Base-by-base conservation (phyloP, 2,888 invertebrate genomes). In the Thymelicus acteon region DNA sequence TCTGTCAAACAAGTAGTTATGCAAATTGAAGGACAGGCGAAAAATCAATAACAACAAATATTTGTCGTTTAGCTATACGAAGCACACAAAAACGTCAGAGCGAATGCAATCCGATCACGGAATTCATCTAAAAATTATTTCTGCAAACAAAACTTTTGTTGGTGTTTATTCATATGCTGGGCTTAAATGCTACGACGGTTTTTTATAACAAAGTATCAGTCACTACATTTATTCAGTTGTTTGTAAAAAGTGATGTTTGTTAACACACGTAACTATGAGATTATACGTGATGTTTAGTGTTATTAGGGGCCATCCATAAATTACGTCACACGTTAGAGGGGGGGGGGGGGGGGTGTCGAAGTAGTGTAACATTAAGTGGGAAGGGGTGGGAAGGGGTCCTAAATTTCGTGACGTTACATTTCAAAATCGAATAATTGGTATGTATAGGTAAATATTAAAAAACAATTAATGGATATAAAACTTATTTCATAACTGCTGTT, bases 41-140 rank as follows among this genome's bases (percentile, higher is more conserved):
- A 60, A 60, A 60, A 60, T 67, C 60, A 49, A 49, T 60, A 60
- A 49, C 60, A 67, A 48, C 67, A 60, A 67, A 67, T 49, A 60
- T 60, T 67, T 44, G 61, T 15, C 44, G 61, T 67, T 52, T 60
- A 54, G 54, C 54, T 54, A 49, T 39, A 67, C 49, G 40, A 61
- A 54, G 44, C 60, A 68, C 52, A 61, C 61, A 61, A 47, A 61
- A 67, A 61, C 61, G 37, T 49, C 19, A 10, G 12, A 61, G 54
- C 44, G 44, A 54, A 40, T 61, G 40, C 61, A 68, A 61, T 61
- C 52, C 67, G 60, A 60, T 67, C 49, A 67, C 49, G 24, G 47
- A 52, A 39, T 60, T 49, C 40, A 52, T 60, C 49, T 68, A 47
- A 61, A 68, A 44, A 67, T 54, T 10, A 44, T 68, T 52, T 68